Evolutionary conservation across 1,140 invertebrate species (phyloP).

Genomic region (Antheraea pernyi): DNA sequence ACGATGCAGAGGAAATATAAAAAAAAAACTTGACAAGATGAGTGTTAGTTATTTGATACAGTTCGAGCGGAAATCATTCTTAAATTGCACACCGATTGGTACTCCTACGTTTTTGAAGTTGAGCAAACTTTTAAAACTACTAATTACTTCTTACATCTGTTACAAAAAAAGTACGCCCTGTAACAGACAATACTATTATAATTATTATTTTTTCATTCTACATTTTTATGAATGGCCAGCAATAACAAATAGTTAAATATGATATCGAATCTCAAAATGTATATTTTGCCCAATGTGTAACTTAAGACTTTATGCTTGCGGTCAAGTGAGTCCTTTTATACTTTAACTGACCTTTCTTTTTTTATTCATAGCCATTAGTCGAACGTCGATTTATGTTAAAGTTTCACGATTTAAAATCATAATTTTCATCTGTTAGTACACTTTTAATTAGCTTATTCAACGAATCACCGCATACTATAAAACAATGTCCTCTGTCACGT

Average conservation of each 20-base stretch:
- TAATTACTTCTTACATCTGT: not conserved
- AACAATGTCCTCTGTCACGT: no score
- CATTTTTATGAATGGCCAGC: slow-evolving; percentile 13
- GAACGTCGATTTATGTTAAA: slow-evolving; percentile 22
- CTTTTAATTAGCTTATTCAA: no score
- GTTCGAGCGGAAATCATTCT: slow-evolving; percentile 74
- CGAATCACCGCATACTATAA: no score
- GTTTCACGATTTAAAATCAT: not conserved
- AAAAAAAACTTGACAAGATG: slow-evolving; percentile 53
- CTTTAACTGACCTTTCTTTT: slow-evolving; percentile 33
- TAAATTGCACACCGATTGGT: slow-evolving; percentile 54
- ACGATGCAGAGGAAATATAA: slow-evolving; percentile 50
- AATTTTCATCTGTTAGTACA: no score
- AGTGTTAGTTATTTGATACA: slow-evolving; percentile 57
- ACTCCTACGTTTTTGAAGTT: slow-evolving; percentile 53
- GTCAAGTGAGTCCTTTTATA: slow-evolving; percentile 55
- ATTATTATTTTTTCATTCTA: slow-evolving; percentile 1
- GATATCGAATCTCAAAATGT: slow-evolving; percentile 58
- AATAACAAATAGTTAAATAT: slow-evolving; percentile 17
- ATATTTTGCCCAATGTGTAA: slow-evolving; percentile 45
- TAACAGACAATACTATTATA: slow-evolving; percentile 8
- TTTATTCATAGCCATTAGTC: not conserved
- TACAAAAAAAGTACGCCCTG: not conserved
- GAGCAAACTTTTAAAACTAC: slow-evolving; percentile 24
- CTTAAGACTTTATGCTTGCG: slow-evolving; percentile 49